A percentile compares a stretch with the other conserved stretches of the same genome.
Conservation (phyloP, 2,888 invertebrate species). For the Drosophila vallismaia region DNA sequence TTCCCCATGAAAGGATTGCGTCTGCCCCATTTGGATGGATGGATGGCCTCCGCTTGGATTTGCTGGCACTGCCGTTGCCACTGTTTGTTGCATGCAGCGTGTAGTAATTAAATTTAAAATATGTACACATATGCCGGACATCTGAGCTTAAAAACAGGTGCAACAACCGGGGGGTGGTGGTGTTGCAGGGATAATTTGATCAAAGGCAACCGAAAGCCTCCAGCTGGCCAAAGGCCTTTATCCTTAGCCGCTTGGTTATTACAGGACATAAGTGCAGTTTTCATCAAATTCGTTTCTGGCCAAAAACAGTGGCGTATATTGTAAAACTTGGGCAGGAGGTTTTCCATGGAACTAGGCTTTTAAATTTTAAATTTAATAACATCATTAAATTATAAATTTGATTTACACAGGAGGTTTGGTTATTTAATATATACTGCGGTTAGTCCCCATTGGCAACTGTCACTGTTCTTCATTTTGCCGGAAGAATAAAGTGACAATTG, state of each 20-base stretch:
- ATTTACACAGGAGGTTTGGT: background rate
- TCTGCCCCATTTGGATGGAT: constrained; percentile 40
- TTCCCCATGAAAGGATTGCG: constrained; percentile 58
- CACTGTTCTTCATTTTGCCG: constrained; percentile 14
- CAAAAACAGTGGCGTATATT: constrained; percentile 9
- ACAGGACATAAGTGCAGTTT: constrained; percentile 46
- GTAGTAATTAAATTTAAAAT: constrained; percentile 76
- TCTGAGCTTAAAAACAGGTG: constrained; percentile 66
- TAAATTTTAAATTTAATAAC: background rate
- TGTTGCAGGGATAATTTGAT: constrained; percentile 62
- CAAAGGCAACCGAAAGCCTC: constrained; percentile 59
- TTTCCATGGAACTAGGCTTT: background rate
- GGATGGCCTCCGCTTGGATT: constrained; percentile 56
- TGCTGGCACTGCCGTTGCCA: constrained; percentile 46
- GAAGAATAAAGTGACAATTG: constrained; percentile 3
- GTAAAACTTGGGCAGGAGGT: background rate
- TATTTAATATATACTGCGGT: constrained; percentile 3
- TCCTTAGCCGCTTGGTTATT: constrained; percentile 51
- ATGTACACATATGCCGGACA: constrained; percentile 63
- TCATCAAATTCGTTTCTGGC: constrained; percentile 17
- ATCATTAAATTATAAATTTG: background rate
- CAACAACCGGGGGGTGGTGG: constrained; percentile 22
- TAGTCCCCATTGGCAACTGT: constrained; percentile 16
- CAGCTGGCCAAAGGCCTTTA: constrained; percentile 22
- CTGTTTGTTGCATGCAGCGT: constrained; percentile 50